A percentile compares a stretch with the other conserved stretches of the same genome.
phyloP scores from a whole-genome alignment of 2,888 invertebrate species.

The Bugula neritina region DNA sequence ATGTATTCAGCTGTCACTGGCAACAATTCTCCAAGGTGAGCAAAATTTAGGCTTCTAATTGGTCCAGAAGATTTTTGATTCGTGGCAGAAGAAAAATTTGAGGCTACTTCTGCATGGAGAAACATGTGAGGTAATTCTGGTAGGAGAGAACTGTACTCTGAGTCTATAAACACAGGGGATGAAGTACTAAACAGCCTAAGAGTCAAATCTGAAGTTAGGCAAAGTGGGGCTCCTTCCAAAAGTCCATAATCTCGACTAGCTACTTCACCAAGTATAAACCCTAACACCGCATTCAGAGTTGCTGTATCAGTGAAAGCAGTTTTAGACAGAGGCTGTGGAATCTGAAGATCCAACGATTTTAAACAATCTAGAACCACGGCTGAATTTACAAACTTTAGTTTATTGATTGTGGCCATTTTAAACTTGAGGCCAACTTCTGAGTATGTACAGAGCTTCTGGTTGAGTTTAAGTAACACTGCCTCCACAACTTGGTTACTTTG shows the following conservation, averaged over 20 bases:
- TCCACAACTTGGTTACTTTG: neutral
- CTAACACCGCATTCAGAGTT: neutral
- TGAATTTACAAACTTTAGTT: neutral
- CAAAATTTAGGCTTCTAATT: neutral
- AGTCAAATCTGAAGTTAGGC: neutral
- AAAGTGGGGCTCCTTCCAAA: slow-evolving; percentile 8
- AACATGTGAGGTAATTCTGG: neutral
- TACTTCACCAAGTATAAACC: neutral
- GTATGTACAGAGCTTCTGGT: neutral
- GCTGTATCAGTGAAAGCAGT: neutral
- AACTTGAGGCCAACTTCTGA: slow-evolving; percentile 12
- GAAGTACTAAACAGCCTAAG: neutral
- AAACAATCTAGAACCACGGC: neutral
- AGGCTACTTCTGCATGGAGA: neutral
- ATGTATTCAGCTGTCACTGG: neutral
- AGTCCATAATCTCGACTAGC: neutral
- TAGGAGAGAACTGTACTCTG: neutral
- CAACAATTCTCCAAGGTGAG: neutral
- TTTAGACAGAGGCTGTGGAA: neutral
- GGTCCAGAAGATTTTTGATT: neutral
- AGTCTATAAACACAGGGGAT: slow-evolving; percentile 1
- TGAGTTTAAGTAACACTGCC: neutral
- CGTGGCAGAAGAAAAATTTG: neutral
- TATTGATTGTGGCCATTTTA: slow-evolving; percentile 21
- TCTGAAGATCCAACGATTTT: neutral